Base-by-base conservation (phyloP, 2,113 vertebrate species). In the Vicugna pacos region DNA sequence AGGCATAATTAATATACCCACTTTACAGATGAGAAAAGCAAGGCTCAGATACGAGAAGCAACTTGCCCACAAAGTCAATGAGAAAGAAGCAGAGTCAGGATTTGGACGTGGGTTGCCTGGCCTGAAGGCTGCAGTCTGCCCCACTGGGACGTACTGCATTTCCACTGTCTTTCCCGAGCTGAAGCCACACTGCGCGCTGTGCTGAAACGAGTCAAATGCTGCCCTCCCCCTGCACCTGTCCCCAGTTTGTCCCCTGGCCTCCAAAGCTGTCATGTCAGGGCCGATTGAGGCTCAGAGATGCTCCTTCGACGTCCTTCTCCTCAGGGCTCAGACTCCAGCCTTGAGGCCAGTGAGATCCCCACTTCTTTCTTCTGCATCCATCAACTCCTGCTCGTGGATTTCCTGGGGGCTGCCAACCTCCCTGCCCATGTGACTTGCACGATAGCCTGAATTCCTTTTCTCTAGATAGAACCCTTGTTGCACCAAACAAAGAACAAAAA, bases 11-110 rank as follows among this genome's bases (percentile, higher is more conserved):
- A 52, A 46, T 32, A 70, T 17, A 38, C 1, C n/a, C 7, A 54
- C 38, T 52, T 80, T 84, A 58, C 54, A 70, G 52, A 62, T 52
- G 48, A 85, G 26, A 60, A 89, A 93, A 90, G 28, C 13, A 14
- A 89, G 65, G 79, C n/a, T 7, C 42, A 85, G 30, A n/a, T 2
- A 69, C 5, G 26, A 56, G 20, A 52, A 60, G 19, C 14, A 5
- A 62, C 50, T 89, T 89, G 32, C 60, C 85, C 38, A 50, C 38
- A 50, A 65, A 35, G 80, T 65, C 26, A 50, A 14, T 35, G 26
- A 58, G 75, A 60, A 54, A 80, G 72, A 42, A 28, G n/a, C 48
- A 64, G 64, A 79, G 35, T 7, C 38, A 42, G 24, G 28, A 73
- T 94, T 77, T 77, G 62, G 89, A 92, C 30, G 16, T 67, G 46